A percentile compares a stretch with the other conserved stretches of the same genome.
Conservation (phyloP, 2,113 vertebrate genomes). For the Syrrhaptes paradoxus region DNA sequence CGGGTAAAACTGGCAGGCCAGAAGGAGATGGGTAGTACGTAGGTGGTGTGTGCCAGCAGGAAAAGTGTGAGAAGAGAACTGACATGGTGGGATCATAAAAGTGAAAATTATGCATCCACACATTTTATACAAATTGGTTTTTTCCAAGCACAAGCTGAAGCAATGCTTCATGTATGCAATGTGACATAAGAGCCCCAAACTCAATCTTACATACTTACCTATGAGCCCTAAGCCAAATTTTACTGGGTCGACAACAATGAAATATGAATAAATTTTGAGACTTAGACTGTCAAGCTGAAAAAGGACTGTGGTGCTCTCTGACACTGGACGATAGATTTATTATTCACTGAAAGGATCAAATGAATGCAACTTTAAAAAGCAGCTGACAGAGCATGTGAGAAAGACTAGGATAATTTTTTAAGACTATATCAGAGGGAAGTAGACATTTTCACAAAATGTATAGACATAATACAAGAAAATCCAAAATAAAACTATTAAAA, state of each 20-base stretch:
- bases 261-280: background rate
- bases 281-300: background rate
- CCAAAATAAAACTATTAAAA: background rate
- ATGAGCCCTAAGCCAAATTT: background rate
- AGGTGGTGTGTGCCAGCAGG: slow-evolving; percentile 4
- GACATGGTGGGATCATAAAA: background rate
- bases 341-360: background rate
- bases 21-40: background rate
- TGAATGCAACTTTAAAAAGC: background rate
- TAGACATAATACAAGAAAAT: background rate
- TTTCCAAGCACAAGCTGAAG: background rate
- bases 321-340: background rate
- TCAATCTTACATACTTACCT: background rate
- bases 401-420: background rate
- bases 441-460: background rate
- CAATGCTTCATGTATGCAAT: background rate
- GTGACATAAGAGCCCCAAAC: background rate
- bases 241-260: background rate
- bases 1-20: slow-evolving; percentile 5
- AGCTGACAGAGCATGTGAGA: background rate
- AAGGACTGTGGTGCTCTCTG: background rate
- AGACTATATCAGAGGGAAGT: background rate
- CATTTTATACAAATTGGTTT: background rate
- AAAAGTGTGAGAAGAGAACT: background rate
- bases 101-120: background rate